Percentiles rank a stretch among this genome's conserved stretches.
phyloP scores from a whole-genome alignment of 1,140 invertebrate species.

The Habropoda laboriosa region DNA sequence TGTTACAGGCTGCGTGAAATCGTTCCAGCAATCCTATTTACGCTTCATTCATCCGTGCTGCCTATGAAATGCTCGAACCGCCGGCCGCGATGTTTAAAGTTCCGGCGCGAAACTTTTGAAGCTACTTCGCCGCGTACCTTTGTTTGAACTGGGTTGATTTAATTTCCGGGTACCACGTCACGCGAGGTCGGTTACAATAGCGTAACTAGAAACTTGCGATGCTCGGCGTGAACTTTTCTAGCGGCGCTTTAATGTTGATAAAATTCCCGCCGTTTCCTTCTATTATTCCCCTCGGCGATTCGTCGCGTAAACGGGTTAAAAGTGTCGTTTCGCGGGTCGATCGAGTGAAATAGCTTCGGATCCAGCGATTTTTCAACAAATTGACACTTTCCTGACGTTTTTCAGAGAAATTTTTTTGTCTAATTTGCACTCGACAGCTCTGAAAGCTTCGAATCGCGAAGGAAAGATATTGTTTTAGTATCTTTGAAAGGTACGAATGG shows the following conservation, averaged over 20 bases:
- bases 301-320: not conserved
- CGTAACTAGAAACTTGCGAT: constrained; percentile 35
- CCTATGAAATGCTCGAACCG: constrained; percentile 24
- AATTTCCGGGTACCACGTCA: constrained; percentile 44
- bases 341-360: not conserved
- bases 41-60: constrained; percentile 30
- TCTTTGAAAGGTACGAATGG: too few relatives aligned
- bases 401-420: too few relatives aligned
- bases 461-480: too few relatives aligned
- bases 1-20: constrained; percentile 11
- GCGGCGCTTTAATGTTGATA: constrained; percentile 17
- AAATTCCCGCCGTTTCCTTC: not conserved
- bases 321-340: not conserved
- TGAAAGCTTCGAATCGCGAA: too few relatives aligned
- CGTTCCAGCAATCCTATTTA: constrained; percentile 38
- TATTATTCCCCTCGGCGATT: not conserved
- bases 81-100: constrained; percentile 37
- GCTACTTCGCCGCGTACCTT: constrained; percentile 37
- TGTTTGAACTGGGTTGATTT: constrained; percentile 51
- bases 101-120: constrained; percentile 42
- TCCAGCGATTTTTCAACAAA: too few relatives aligned
- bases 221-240: constrained; percentile 31
- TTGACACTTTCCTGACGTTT: too few relatives aligned
- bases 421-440: too few relatives aligned
- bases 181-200: constrained; percentile 40